Percentiles rank a stretch among this genome's conserved stretches.
Evolutionary conservation across 2,888 invertebrate species (phyloP).

Genomic region (Agonopterix arenella): DNA sequence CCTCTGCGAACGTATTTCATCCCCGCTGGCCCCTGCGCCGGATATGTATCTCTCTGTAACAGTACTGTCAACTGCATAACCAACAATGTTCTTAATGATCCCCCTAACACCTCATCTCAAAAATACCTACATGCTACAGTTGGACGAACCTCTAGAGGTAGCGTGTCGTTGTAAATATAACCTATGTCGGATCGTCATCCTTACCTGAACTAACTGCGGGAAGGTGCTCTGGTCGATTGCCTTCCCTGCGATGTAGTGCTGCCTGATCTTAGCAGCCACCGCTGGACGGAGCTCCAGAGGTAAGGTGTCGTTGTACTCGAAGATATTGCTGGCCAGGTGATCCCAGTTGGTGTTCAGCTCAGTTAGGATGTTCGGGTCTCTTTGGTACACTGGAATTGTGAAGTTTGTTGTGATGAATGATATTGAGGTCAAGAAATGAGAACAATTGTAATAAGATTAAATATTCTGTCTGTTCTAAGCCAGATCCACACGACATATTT

Average conservation of each 20-base stretch:
- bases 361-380: conserved; percentile 53
- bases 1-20: too few relatives aligned
- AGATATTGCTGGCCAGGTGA: conserved; percentile 76
- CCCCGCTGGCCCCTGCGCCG: too few relatives aligned
- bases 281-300: conserved; percentile 53
- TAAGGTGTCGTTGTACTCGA: conserved; percentile 79
- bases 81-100: too few relatives aligned
- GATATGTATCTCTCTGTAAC: too few relatives aligned
- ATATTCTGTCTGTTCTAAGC: too few relatives aligned
- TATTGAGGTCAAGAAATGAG: too few relatives aligned
- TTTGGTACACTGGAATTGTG: conserved; percentile 36
- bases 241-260: conserved; percentile 72
- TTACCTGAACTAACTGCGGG: conserved; percentile 51
- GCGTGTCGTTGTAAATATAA: conserved; percentile 68
- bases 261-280: conserved; percentile 70
- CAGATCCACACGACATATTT: too few relatives aligned
- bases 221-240: conserved; percentile 67
- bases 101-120: too few relatives aligned
- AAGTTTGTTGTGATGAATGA: background rate
- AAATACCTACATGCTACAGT: too few relatives aligned
- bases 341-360: conserved; percentile 77
- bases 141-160: conserved; percentile 57
- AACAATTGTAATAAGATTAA: too few relatives aligned
- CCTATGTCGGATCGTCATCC: too few relatives aligned
- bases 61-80: too few relatives aligned